A percentile compares a stretch with the other conserved stretches of the same genome.
phyloP scores from a whole-genome alignment of 2,888 invertebrate species.

The Leptarthrus brevirostris region DNA sequence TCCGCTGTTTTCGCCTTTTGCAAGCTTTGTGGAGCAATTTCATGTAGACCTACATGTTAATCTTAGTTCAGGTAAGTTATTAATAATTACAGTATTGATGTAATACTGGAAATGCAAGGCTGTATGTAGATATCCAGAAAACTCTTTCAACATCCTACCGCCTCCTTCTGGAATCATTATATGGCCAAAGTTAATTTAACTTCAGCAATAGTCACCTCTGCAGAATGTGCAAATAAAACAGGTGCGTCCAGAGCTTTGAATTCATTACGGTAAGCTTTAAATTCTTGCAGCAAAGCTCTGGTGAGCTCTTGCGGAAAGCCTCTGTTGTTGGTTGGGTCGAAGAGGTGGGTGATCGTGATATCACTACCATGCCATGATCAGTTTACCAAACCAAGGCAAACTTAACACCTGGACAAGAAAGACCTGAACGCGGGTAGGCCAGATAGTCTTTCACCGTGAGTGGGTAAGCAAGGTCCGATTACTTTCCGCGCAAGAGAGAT shows the following conservation, averaged over 20 bases:
- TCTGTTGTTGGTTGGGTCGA: not conserved
- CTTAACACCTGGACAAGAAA: slow-evolving; percentile 28
- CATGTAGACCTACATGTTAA: too few relatives aligned
- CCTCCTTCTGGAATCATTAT: too few relatives aligned
- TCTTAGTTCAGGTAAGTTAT: too few relatives aligned
- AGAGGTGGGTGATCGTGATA: slow-evolving; percentile 34
- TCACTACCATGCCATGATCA: not conserved
- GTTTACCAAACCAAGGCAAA: slow-evolving; percentile 4
- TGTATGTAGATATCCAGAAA: too few relatives aligned
- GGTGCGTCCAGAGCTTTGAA: too few relatives aligned
- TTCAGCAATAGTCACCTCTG: not conserved
- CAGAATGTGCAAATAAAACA: not conserved
- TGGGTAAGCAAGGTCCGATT: slow-evolving; percentile 19
- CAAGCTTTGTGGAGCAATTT: too few relatives aligned
- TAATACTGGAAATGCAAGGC: too few relatives aligned
- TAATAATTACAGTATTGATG: too few relatives aligned
- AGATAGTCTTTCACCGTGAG: slow-evolving; percentile 43
- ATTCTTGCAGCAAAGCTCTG: slow-evolving; percentile 6
- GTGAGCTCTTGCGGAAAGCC: not conserved
- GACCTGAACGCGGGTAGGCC: slow-evolving; percentile 11
- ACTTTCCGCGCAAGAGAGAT: slow-evolving; percentile 15
- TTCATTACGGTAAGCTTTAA: too few relatives aligned
- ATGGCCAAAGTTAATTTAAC: too few relatives aligned
- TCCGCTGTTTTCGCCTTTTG: too few relatives aligned
- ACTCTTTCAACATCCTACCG: too few relatives aligned